Evolutionary conservation across 2,888 invertebrate genomes (phyloP).

Genomic region (Cephus rjabovi): DNA sequence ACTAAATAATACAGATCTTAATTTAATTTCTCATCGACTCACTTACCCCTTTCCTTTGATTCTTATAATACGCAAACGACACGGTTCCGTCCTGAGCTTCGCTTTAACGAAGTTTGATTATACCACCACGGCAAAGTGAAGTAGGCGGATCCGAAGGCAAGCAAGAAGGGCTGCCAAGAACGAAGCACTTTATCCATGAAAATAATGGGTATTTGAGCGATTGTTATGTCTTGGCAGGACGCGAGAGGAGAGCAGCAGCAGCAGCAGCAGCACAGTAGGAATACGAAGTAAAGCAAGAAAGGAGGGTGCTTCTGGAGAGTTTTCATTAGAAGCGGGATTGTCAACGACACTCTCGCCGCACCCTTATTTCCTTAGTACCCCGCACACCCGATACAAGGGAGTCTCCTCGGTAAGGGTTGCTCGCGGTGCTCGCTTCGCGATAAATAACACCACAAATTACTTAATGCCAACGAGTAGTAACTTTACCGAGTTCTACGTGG

Average conservation of each 20-base stretch:
- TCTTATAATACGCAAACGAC: no score
- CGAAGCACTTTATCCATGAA: conserved; percentile 13
- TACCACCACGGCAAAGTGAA: no score
- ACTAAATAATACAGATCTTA: no score
- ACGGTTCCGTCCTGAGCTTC: no score
- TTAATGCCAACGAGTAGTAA: conserved; percentile 52
- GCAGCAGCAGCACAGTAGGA: conserved; percentile 9
- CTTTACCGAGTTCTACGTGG: conserved; percentile 37
- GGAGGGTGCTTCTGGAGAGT: conserved; percentile 43
- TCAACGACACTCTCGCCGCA: conserved; percentile 52
- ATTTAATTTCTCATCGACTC: no score
- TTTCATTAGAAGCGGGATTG: conserved; percentile 58
- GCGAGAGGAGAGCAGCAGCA: no score
- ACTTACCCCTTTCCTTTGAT: no score
- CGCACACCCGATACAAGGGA: not conserved
- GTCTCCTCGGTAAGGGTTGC: no score
- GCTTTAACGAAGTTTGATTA: no score
- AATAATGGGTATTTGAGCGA: conserved; percentile 39
- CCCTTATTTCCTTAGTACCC: not conserved
- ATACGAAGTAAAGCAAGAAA: conserved; percentile 26
- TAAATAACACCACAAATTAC: conserved; percentile 58
- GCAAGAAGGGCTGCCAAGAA: no score
- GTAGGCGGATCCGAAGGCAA: no score
- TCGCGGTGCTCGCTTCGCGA: conserved; percentile 31
- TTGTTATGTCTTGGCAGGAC: conserved; percentile 28